A percentile compares a stretch with the other conserved stretches of the same genome.
These are phyloP conservation scores for Chroicocephalus ridibundus DNA, from an alignment of 2,113 vertebrate species.

Conservation along the genomic window DNA sequence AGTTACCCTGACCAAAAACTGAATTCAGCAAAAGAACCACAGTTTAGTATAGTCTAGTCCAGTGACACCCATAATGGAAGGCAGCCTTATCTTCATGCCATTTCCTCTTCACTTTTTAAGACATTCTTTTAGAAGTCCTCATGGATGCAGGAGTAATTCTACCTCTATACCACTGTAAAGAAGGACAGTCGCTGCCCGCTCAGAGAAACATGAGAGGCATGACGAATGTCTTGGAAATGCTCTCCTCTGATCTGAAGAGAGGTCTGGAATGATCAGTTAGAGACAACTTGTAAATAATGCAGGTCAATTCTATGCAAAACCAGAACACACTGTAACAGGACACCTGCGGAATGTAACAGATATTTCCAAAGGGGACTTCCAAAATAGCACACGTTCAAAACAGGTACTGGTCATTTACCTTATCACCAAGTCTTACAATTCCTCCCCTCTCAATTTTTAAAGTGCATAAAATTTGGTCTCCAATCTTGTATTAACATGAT, in stretches of 20 bases:
- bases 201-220: background rate
- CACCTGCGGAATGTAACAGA: background rate
- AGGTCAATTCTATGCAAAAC: background rate
- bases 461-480: background rate
- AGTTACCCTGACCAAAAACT: background rate
- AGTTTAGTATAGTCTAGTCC: background rate
- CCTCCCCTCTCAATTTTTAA: background rate
- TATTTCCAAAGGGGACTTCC: background rate
- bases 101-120: background rate
- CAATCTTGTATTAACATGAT: background rate
- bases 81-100: background rate
- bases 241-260: background rate
- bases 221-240: background rate
- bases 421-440: background rate
- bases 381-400: background rate
- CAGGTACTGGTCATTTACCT: background rate
- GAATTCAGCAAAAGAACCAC: background rate
- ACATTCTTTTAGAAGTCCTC: background rate
- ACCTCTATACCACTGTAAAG: background rate
- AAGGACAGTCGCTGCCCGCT: background rate
- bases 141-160: background rate
- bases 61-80: background rate
- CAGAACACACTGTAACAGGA: background rate
- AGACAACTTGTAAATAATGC: conserved; percentile 7
- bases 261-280: background rate